Evolutionary conservation across 2,113 vertebrate genomes (phyloP).

Genomic region (Oenanthe oenanthe): DNA sequence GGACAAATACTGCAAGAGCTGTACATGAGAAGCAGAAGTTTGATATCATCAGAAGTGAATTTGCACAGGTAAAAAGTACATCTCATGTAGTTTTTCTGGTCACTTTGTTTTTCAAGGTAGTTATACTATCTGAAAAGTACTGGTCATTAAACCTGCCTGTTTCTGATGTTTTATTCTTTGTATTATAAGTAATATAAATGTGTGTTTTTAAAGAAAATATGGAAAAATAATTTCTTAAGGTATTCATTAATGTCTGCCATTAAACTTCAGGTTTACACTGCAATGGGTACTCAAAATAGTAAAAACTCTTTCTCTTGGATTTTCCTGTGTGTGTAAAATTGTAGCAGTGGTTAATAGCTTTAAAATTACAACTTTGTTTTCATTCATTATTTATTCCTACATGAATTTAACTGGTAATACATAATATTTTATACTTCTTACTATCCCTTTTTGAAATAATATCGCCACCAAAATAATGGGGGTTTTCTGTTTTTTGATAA

Average conservation of each 20-base stretch:
- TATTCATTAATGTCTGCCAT: neutral
- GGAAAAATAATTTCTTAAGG: neutral
- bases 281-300: neutral
- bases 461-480: neutral
- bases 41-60: constrained; percentile 84
- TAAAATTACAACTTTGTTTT: neutral
- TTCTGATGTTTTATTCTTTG: neutral
- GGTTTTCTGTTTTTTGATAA: neutral
- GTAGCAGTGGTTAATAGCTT: neutral
- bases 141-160: neutral
- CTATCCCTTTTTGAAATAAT: neutral
- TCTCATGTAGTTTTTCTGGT: neutral
- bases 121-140: neutral
- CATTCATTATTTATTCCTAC: neutral
- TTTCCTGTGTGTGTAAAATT: neutral
- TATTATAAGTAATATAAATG: neutral
- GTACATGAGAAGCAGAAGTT: constrained; percentile 93
- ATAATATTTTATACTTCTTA: neutral
- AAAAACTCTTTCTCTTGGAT: neutral
- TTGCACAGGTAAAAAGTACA: constrained; percentile 82
- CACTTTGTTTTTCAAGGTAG: neutral
- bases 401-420: neutral
- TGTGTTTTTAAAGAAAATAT: fast-evolving
- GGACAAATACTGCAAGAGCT: constrained; percentile 93
- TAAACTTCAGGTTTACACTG: neutral